phyloP scores from a whole-genome alignment of 2,888 invertebrate genomes.

The Agrochola lota region DNA sequence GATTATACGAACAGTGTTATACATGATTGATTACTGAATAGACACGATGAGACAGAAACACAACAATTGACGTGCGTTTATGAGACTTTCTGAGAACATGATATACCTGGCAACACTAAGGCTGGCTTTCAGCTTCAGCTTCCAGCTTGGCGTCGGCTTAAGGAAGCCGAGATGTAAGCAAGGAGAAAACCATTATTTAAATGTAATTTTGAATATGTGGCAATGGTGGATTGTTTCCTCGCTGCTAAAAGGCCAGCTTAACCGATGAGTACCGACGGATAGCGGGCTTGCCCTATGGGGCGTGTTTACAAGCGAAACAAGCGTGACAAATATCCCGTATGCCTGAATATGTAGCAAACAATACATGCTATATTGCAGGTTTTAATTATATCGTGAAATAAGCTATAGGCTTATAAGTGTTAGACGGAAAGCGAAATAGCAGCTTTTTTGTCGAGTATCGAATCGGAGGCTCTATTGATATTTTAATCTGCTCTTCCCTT shows the following conservation, averaged over 20 bases:
- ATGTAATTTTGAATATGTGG: neutral
- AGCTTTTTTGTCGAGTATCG: neutral
- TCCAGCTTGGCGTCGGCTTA: too few species aligned
- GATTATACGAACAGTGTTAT: neutral
- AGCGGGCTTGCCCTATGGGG: neutral
- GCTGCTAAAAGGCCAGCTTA: neutral
- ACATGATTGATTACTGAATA: conserved; percentile 6
- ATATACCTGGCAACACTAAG: neutral
- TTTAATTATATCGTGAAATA: neutral
- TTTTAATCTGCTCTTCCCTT: neutral
- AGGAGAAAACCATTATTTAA: neutral
- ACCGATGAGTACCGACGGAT: neutral
- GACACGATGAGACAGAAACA: neutral
- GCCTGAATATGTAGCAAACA: neutral
- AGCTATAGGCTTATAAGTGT: conserved; percentile 2
- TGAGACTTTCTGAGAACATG: neutral
- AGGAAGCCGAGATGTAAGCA: neutral
- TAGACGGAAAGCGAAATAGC: conserved; percentile 11
- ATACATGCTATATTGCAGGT: conserved; percentile 3
- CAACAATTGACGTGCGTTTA: neutral
- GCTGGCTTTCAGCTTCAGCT: too few species aligned
- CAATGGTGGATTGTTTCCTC: neutral
- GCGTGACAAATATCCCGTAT: neutral
- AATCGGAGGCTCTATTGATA: neutral
- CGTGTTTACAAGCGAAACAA: neutral